phyloP scores from a whole-genome alignment of 2,113 vertebrate genomes.

The Antechinus stuartii region DNA sequence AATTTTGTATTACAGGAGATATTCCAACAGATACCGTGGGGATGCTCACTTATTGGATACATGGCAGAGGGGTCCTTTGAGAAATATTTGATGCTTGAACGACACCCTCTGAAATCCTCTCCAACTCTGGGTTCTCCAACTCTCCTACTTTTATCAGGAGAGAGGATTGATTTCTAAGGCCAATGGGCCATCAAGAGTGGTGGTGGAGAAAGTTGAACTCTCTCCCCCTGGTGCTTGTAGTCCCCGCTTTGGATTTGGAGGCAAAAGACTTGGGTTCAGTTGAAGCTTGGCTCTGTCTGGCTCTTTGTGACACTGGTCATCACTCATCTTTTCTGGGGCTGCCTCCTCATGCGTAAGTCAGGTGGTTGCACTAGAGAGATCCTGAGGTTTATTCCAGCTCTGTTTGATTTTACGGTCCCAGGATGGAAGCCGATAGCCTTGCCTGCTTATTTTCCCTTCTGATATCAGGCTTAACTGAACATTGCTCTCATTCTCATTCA shows the following conservation, averaged over 20 bases:
- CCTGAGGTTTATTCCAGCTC: neutral
- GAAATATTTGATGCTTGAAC: neutral
- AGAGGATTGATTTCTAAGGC: neutral
- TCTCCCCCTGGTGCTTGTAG: neutral
- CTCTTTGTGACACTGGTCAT: neutral
- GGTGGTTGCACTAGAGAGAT: neutral
- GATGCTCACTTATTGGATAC: neutral
- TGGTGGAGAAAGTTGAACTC: neutral
- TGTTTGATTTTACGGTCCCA: neutral
- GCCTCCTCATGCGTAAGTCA: neutral
- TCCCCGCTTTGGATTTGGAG: neutral
- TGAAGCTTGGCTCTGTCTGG: neutral
- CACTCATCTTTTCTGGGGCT: neutral
- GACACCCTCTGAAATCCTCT: too few relatives aligned
- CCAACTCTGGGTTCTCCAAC: neutral
- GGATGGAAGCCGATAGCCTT: neutral
- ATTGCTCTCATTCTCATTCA: neutral
- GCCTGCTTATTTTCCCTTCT: neutral
- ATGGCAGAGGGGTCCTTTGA: neutral
- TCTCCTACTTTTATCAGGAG: neutral
- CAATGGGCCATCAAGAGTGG: neutral
- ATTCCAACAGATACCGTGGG: neutral
- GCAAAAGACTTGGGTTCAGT: neutral
- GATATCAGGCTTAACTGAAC: neutral
- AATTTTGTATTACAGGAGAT: neutral